Percentiles rank a stretch among this genome's conserved stretches.
These are phyloP conservation scores for Petrocephalus microphthalmus DNA, from an alignment of 2,113 vertebrate genomes.

Conservation along the genomic window DNA sequence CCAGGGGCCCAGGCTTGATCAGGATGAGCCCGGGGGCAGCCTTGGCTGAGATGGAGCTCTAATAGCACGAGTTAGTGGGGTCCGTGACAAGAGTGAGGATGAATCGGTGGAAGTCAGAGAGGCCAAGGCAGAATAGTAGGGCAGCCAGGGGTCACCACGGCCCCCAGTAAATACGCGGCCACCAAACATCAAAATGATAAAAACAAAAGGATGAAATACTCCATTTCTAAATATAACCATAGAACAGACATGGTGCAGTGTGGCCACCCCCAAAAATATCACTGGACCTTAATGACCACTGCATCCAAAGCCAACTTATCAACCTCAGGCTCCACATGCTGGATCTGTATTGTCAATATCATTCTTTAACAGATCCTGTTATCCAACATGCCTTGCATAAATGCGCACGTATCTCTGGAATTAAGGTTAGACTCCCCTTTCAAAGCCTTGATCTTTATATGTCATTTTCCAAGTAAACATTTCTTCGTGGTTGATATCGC, in stretches of 20 bases:
- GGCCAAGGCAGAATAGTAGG: neutral
- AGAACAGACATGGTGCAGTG: neutral
- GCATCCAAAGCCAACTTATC: neutral
- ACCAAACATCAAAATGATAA: neutral
- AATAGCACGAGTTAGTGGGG: neutral
- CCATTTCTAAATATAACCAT: neutral
- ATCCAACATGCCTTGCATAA: neutral
- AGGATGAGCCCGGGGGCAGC: neutral
- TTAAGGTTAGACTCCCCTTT: neutral
- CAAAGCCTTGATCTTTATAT: neutral
- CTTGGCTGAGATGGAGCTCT: neutral
- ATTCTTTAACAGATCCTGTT: neutral
- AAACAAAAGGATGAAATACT: neutral
- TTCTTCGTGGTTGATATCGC: neutral
- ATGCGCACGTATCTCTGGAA: neutral
- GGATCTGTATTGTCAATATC: neutral
- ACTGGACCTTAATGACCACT: neutral
- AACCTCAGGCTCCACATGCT: neutral
- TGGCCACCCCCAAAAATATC: neutral
- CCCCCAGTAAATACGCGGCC: neutral
- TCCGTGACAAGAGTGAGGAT: slow-evolving; percentile 10
- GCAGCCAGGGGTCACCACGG: neutral
- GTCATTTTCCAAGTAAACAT: neutral
- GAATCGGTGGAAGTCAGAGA: neutral
- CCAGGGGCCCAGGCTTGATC: neutral